phyloP scores from a whole-genome alignment of 2,888 invertebrate species.

The Elmis aenea region DNA sequence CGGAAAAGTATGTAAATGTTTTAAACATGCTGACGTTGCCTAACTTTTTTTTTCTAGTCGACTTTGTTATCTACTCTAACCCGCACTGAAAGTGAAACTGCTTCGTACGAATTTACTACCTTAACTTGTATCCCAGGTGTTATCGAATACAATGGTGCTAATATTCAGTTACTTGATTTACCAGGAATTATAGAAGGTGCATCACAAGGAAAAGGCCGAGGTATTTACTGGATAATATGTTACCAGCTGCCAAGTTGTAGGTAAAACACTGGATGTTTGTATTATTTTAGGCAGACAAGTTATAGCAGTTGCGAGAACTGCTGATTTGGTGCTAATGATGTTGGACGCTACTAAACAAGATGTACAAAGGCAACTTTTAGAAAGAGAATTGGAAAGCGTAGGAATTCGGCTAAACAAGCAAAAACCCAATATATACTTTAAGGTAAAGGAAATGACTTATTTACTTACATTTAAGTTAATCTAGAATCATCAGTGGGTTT shows the following conservation, averaged over 20 bases:
- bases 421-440: constrained; percentile 98
- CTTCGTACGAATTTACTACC: constrained; percentile 98
- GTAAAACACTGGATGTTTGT: constrained; percentile 6
- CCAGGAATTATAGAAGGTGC: constrained; percentile 99
- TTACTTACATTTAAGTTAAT: too few relatives aligned
- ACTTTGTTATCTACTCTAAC: constrained; percentile 93
- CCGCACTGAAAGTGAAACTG: constrained; percentile 93
- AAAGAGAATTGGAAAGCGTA: constrained; percentile 94
- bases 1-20: constrained; percentile 66
- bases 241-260: neutral
- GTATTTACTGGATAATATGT: constrained; percentile 40
- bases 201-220: constrained; percentile 61
- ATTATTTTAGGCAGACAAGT: constrained; percentile 52
- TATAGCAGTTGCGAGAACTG: constrained; percentile 97
- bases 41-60: constrained; percentile 62
- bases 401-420: constrained; percentile 93
- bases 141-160: constrained; percentile 97
- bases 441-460: too few relatives aligned
- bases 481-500: too few relatives aligned
- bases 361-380: constrained; percentile 85
- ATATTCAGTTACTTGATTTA: constrained; percentile 95
- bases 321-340: constrained; percentile 98
- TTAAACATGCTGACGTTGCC: too few relatives aligned
- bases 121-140: constrained; percentile 99
- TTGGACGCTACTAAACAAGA: constrained; percentile 98